These are phyloP conservation scores for Machaerirhynchus nigripectus DNA, from an alignment of 2,113 vertebrate species.

Conservation along the genomic window DNA sequence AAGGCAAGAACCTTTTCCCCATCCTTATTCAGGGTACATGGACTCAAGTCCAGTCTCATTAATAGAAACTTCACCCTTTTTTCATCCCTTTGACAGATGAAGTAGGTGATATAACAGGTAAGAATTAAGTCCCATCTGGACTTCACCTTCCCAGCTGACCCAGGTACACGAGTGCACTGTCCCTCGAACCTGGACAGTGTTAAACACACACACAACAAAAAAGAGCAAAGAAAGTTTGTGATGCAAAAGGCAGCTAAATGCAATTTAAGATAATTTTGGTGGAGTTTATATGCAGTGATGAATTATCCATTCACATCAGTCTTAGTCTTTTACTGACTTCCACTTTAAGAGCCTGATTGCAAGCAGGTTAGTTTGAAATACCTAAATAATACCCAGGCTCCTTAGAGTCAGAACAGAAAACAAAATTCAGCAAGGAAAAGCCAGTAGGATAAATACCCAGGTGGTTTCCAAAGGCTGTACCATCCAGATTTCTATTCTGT, in stretches of 20 bases:
- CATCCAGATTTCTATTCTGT: not conserved
- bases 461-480: not conserved
- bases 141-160: not conserved
- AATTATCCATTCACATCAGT: not conserved
- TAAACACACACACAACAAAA: not conserved
- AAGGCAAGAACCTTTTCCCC: not conserved
- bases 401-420: not conserved
- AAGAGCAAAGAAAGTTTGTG: not conserved
- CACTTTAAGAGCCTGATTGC: not conserved
- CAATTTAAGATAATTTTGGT: not conserved
- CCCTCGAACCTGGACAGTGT: fast-evolving
- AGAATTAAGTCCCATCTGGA: not conserved
- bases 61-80: not conserved
- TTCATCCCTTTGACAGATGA: not conserved
- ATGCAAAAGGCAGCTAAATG: not conserved
- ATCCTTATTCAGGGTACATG: not conserved
- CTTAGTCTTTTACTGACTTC: not conserved
- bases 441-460: not conserved
- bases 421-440: not conserved
- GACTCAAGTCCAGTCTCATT: not conserved
- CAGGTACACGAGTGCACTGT: not conserved
- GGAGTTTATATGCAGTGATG: not conserved
- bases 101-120: not conserved
- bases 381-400: not conserved
- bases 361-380: not conserved